Evolutionary conservation across 37 sponge, comb jelly and placozoan species (phyloP).

Genomic region (Halichondria panicea): DNA sequence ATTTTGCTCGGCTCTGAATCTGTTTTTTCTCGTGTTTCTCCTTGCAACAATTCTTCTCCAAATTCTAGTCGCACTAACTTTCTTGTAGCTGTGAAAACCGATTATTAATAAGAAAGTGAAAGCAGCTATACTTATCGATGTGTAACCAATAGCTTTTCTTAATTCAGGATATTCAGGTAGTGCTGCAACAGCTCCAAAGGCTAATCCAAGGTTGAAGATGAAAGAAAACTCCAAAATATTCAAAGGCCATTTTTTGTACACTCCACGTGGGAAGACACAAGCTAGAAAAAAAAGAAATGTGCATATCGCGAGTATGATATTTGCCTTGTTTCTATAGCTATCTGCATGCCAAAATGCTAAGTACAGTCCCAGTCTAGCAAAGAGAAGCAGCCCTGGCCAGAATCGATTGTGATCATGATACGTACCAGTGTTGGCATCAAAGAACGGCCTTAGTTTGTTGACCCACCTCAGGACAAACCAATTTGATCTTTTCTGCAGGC

Average conservation of each 20-base stretch:
- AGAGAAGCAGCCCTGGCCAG: slow-evolving; percentile 17
- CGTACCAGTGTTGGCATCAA: slow-evolving; percentile 5
- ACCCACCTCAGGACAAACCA: slow-evolving; percentile 3
- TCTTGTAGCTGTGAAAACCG: not conserved
- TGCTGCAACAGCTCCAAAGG: no score
- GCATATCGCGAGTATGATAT: not conserved
- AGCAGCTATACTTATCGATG: not conserved
- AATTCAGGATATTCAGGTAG: no score
- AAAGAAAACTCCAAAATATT: not conserved
- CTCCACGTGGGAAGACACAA: not conserved
- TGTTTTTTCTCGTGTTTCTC: no score
- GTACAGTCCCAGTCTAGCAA: not conserved
- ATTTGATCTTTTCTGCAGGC: slow-evolving; percentile 2
- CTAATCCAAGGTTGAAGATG: not conserved
- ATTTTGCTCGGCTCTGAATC: no score
- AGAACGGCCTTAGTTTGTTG: no score
- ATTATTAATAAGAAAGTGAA: not conserved
- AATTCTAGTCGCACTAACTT: not conserved
- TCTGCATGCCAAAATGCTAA: no score
- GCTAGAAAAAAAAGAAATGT: not conserved
- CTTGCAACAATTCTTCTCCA: not conserved
- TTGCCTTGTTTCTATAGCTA: not conserved
- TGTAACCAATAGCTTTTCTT: not conserved
- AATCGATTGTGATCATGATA: not conserved
- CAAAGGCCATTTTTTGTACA: slow-evolving; percentile 12